A percentile compares a stretch with the other conserved stretches of the same genome.
These are phyloP conservation scores for Sinhomidia bicolor DNA, from an alignment of 2,888 invertebrate genomes.

Conservation along the genomic window DNA sequence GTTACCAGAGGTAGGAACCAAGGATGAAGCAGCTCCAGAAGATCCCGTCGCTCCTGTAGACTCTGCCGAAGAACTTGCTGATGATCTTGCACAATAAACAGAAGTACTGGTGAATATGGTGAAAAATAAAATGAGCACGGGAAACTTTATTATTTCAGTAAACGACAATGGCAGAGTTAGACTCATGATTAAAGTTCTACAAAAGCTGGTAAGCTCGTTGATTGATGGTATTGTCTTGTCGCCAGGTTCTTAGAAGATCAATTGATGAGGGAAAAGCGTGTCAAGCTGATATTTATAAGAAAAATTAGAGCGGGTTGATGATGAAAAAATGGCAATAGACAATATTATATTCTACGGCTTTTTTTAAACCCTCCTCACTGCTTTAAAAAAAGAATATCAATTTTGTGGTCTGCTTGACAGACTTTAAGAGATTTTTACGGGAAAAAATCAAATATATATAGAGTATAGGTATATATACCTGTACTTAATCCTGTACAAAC, in stretches of 20 bases:
- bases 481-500: too few species aligned
- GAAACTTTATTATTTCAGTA: not conserved
- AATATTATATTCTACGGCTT: not conserved
- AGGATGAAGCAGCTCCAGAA: not conserved
- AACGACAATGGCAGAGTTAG: not conserved
- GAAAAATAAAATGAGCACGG: not conserved
- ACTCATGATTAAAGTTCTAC: constrained; percentile 2
- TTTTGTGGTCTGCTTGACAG: too few species aligned
- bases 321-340: too few species aligned
- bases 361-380: not conserved
- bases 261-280: constrained; percentile 49
- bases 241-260: constrained; percentile 12
- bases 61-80: not conserved
- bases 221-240: not conserved
- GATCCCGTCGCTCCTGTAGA: not conserved
- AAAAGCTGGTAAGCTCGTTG: not conserved
- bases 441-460: too few species aligned
- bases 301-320: constrained; percentile 14
- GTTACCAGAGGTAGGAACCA: not conserved
- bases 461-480: not conserved
- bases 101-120: not conserved
- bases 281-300: constrained; percentile 61
- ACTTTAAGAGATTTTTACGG: too few species aligned
- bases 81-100: not conserved
- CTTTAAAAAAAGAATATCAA: too few species aligned